These are phyloP conservation scores for Lepilemur ruficaudatus DNA, from an alignment of 2,797 vertebrate genomes.

Conservation along the genomic window DNA sequence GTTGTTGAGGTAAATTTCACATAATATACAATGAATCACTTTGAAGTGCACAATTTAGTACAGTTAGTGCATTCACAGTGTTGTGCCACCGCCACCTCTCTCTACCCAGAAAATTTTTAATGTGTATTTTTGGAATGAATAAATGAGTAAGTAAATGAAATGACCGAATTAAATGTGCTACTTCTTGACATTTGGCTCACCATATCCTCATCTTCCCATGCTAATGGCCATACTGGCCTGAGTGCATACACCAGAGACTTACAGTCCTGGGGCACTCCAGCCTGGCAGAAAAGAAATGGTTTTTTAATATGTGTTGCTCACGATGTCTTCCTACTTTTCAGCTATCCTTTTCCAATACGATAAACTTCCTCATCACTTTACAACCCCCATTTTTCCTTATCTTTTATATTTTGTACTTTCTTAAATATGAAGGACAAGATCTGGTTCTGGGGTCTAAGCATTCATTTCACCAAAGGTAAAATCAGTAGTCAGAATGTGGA, in stretches of 20 bases:
- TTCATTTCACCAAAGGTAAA: neutral
- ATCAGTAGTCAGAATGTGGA: neutral
- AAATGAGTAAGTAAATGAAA: neutral
- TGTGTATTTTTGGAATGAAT: neutral
- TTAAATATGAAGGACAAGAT: neutral
- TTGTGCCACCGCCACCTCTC: neutral
- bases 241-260: neutral
- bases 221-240: neutral
- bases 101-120: neutral
- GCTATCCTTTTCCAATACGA: neutral
- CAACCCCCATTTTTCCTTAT: neutral
- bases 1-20: neutral
- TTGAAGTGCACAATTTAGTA: neutral
- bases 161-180: neutral
- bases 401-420: neutral
- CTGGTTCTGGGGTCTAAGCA: neutral
- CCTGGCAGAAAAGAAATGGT: neutral
- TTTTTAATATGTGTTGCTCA: neutral
- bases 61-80: neutral
- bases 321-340: neutral
- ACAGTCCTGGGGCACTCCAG: neutral
- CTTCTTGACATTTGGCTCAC: neutral
- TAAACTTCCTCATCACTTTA: neutral
- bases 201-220: neutral
- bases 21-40: neutral